Base-by-base conservation (phyloP, 2,797 vertebrate species). In the Pampus argenteus region DNA sequence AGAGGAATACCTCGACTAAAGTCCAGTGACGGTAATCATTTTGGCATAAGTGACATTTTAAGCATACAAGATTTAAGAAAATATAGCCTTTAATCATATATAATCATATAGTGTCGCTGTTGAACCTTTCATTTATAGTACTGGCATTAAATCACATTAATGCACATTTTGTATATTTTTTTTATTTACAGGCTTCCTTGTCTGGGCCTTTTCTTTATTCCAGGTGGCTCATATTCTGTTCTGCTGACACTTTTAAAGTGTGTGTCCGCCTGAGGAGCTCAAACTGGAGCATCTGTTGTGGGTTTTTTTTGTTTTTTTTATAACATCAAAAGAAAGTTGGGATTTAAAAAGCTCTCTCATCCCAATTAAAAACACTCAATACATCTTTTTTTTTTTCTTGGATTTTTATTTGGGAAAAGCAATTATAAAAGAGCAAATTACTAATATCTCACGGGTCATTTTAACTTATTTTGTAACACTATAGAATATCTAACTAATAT, bases 211-310 rank as follows among this genome's bases (percentile, higher is more conserved):
- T 83, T 85, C 82, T 66, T 82, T 77, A 66, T 77, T 74, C 79
- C 81, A 55, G 71, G 79, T 84, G 83, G 69, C 78, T 87, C 55
- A 56, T 83, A 76, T 60, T 84, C 82, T 72, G 14, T 82, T 88
- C 83, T 79, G 59, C 78, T 84, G 86, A 85, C 84, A 77, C 73
- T 74, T 54, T 61, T 36, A 63, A 86, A 82, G 87, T 85, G 78
- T 81, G 87, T 50, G 87, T 81, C 63, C 29, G 83, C 87, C 87
- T 54, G 71, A 78, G 80, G 86, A 80, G 36, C 68, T 75, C 66
- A 25, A 78, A 75, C 73, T 66, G 59, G 50, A 58, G 74, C 85
- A 81, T 82, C 82, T 81, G 86, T 78, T 84, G 58, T 86, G 72
- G 63, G 31, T 79, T 75, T 14, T 44, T 63, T 66, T 62, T 49